phyloP scores from a whole-genome alignment of 2,888 invertebrate species.

The Sinelater perroti region DNA sequence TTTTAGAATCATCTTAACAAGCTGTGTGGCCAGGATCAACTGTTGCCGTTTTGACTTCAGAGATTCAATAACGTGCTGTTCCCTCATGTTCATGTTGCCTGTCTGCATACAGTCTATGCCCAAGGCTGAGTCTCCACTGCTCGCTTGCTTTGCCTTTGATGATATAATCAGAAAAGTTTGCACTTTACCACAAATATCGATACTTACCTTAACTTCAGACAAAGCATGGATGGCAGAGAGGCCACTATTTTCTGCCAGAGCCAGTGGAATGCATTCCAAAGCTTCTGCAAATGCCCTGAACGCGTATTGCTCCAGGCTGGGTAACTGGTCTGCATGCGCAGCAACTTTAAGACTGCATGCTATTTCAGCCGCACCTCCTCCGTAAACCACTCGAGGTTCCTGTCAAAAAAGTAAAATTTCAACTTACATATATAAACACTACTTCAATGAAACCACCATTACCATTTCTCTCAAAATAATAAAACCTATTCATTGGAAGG shows the following conservation, averaged over 20 bases:
- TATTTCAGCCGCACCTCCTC: conserved; percentile 97
- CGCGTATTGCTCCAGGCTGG: conserved; percentile 96
- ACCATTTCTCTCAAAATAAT: conserved; percentile 5
- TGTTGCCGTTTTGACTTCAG: conserved; percentile 97
- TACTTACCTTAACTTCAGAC: conserved; percentile 78
- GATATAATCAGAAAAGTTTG: conserved; percentile 4
- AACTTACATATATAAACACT: no score
- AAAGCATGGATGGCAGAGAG: conserved; percentile 91
- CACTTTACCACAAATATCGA: neutral
- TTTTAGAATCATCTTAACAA: conserved; percentile 99
- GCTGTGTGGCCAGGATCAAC: conserved; percentile 93
- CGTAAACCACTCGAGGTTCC: conserved; percentile 90
- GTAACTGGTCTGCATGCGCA: conserved; percentile 85
- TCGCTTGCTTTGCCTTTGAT: conserved; percentile 77
- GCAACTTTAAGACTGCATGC: conserved; percentile 93
- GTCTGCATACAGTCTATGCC: conserved; percentile 95
- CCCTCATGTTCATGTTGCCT: conserved; percentile 89
- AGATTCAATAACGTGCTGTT: conserved; percentile 95
- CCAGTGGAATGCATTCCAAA: conserved; percentile 92
- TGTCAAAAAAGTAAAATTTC: conserved; percentile 51
- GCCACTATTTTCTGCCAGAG: conserved; percentile 96
- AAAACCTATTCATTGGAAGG: conserved; percentile 8
- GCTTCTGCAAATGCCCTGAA: conserved; percentile 96
- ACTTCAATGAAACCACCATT: no score
- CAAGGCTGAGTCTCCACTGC: conserved; percentile 83